Conservation (phyloP, 2,888 invertebrate species). For the Mesorhabditis belari region DNA sequence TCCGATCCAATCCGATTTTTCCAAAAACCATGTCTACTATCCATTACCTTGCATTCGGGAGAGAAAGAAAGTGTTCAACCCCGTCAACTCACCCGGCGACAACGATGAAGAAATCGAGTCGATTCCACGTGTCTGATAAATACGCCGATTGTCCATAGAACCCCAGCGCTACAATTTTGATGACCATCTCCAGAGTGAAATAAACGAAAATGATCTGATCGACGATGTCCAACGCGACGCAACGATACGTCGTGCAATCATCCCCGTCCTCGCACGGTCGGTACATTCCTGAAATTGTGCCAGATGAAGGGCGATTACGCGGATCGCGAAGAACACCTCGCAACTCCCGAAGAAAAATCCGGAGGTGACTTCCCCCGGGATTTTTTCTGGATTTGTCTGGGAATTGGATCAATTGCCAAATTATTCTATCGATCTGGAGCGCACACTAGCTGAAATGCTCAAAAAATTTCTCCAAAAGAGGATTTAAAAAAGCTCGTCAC, state of each 20-base stretch:
- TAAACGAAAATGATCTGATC: constrained; percentile 92
- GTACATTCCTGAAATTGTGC: constrained; percentile 70
- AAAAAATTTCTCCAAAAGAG: too few species aligned
- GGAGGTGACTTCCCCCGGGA: too few species aligned
- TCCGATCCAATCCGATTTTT: too few species aligned
- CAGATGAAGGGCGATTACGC: background rate
- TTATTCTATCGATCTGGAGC: too few species aligned
- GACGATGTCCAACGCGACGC: constrained; percentile 69
- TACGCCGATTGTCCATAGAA: constrained; percentile 82
- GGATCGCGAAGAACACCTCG: background rate
- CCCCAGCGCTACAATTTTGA: constrained; percentile 98
- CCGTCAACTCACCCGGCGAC: constrained; percentile 88
- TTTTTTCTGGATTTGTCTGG: too few species aligned
- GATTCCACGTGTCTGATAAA: constrained; percentile 96
- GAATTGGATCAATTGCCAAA: too few species aligned
- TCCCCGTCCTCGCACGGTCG: constrained; percentile 89
- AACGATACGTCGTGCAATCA: constrained; percentile 63
- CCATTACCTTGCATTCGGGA: too few species aligned
- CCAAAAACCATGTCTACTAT: too few species aligned
- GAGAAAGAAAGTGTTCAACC: too few species aligned
- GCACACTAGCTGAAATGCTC: too few species aligned
- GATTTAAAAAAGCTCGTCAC: too few species aligned
- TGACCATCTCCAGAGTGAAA: constrained; percentile 92
- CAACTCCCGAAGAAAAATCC: too few species aligned
- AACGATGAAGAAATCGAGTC: constrained; percentile 95